These are phyloP conservation scores for Adelphocoris suturalis DNA, from an alignment of 2,888 invertebrate genomes.

Conservation along the genomic window DNA sequence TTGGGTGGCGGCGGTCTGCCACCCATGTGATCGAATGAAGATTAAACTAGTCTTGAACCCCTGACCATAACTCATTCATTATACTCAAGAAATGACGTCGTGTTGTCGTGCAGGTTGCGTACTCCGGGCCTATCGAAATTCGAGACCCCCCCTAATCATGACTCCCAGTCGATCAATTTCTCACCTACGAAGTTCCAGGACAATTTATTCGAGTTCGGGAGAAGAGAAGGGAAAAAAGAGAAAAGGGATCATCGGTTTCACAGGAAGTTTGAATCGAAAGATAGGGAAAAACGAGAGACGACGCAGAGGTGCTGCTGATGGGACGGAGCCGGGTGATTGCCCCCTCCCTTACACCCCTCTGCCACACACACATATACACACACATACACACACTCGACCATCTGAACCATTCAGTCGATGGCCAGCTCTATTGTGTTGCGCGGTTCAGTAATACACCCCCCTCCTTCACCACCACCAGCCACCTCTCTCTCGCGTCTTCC, in stretches of 20 bases:
- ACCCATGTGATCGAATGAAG: too few relatives aligned
- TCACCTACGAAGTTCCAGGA: too few relatives aligned
- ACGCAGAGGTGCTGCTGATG: slow-evolving; percentile 15
- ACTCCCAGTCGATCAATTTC: too few relatives aligned
- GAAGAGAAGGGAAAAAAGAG: background rate
- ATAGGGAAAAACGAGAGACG: slow-evolving; percentile 27
- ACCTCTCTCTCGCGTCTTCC: background rate
- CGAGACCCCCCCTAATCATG: too few relatives aligned
- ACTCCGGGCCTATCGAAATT: too few relatives aligned
- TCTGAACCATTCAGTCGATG: slow-evolving; percentile 30
- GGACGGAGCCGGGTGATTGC: slow-evolving; percentile 11
- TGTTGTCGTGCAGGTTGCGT: too few relatives aligned
- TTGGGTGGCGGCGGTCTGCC: too few relatives aligned
- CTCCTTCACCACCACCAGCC: background rate
- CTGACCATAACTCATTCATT: too few relatives aligned
- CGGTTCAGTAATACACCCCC: background rate
- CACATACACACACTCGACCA: background rate
- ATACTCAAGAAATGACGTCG: too few relatives aligned
- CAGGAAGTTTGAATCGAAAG: slow-evolving; percentile 24
- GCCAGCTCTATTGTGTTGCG: slow-evolving; percentile 33
- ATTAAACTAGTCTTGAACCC: too few relatives aligned
- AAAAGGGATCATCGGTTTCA: background rate
- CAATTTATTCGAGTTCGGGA: too few relatives aligned
- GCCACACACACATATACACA: background rate
- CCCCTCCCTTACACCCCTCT: background rate